A percentile compares a stretch with the other conserved stretches of the same genome.
Conservation (phyloP, 2,797 vertebrate species). For the Neomorphus geoffroyi region DNA sequence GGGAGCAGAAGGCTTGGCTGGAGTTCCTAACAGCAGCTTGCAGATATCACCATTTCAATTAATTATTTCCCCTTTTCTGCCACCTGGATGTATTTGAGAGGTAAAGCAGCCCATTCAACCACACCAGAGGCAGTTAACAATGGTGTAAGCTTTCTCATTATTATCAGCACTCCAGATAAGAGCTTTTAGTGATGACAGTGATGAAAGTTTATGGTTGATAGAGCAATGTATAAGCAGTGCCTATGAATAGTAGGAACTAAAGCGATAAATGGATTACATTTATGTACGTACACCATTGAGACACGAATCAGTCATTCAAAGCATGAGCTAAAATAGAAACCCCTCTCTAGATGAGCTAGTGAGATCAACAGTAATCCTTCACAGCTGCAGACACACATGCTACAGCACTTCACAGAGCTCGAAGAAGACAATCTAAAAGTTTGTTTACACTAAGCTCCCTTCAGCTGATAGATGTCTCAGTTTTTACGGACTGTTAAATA, state of each 20-base stretch:
- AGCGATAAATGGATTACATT: background rate
- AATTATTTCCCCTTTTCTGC: background rate
- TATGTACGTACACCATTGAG: background rate
- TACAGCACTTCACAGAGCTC: background rate
- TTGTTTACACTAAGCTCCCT: background rate
- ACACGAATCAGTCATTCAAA: background rate
- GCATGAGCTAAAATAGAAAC: background rate
- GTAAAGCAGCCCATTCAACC: background rate
- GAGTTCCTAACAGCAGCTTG: background rate
- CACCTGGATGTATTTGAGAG: background rate
- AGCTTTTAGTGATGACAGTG: background rate
- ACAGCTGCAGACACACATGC: background rate
- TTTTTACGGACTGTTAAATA: background rate
- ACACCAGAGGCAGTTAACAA: background rate
- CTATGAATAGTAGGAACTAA: background rate
- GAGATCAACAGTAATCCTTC: slow-evolving; percentile 22
- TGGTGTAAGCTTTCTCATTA: background rate
- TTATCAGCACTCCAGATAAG: background rate
- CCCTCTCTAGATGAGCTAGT: background rate
- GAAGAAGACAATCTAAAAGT: background rate
- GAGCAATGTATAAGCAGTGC: background rate
- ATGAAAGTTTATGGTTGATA: background rate
- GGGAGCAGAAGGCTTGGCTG: background rate
- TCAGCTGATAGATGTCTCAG: background rate
- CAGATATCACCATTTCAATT: background rate